phyloP scores from a whole-genome alignment of 2,888 invertebrate genomes.

The Leucophenga maculata region DNA sequence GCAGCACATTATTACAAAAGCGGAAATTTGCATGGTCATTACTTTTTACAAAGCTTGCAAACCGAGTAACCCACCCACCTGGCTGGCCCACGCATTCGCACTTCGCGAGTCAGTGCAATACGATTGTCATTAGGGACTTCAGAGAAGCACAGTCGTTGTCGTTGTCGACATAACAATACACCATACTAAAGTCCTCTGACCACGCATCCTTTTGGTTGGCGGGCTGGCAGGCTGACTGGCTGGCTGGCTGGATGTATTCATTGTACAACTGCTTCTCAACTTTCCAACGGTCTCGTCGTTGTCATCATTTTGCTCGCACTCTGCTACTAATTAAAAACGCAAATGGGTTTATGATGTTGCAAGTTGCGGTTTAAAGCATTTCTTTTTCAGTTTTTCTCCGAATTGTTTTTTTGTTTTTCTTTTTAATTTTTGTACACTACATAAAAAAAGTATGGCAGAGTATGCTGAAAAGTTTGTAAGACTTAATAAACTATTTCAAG shows the following conservation, averaged over 20 bases:
- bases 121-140: constrained; percentile 1
- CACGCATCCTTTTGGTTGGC: background rate
- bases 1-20: constrained; percentile 19
- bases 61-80: background rate
- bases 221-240: no score
- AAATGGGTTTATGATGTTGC: constrained; percentile 66
- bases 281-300: no score
- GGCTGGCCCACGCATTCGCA: background rate
- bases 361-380: constrained; percentile 50
- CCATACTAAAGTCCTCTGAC: background rate
- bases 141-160: background rate
- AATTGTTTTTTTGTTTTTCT: background rate
- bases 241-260: no score
- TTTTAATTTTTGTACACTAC: background rate
- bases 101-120: background rate
- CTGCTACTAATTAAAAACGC: constrained; percentile 64
- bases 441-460: no score
- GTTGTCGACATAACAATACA: background rate
- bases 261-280: no score
- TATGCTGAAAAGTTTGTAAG: no score
- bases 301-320: constrained; percentile 15
- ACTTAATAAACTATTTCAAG: no score
- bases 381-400: background rate
- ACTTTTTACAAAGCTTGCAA: constrained; percentile 13
- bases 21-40: constrained; percentile 26